phyloP scores from a whole-genome alignment of 1,140 invertebrate species.

The Scaptomyza pallida region DNA sequence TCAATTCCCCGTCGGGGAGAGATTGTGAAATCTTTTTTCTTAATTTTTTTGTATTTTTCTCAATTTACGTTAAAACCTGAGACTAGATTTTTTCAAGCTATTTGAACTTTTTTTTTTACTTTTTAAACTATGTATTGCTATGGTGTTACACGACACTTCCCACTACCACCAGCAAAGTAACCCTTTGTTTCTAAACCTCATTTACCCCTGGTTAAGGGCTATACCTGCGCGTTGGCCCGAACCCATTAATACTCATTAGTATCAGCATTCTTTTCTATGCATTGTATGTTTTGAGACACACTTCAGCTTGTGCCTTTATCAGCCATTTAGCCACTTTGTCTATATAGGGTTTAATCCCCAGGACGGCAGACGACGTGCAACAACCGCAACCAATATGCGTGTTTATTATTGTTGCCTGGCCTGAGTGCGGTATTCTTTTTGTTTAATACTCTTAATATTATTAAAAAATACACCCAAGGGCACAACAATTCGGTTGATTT shows the following conservation, averaged over 20 bases:
- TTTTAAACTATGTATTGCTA: slow-evolving; percentile 41
- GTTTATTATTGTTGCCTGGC: slow-evolving; percentile 68
- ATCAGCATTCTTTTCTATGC: slow-evolving; percentile 44
- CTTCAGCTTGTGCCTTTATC: slow-evolving; percentile 72
- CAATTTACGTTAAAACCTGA: slow-evolving; percentile 6
- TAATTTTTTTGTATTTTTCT: slow-evolving; percentile 11
- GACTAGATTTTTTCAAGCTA: no score
- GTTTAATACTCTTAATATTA: slow-evolving; percentile 79
- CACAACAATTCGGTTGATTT: slow-evolving; percentile 73
- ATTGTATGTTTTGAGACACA: slow-evolving; percentile 17
- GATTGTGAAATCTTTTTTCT: slow-evolving; percentile 3
- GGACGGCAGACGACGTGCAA: slow-evolving; percentile 27
- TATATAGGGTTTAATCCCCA: slow-evolving; percentile 58
- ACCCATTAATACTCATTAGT: slow-evolving; percentile 81
- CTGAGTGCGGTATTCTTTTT: slow-evolving; percentile 53
- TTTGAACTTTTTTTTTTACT: slow-evolving; percentile 7
- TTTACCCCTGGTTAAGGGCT: background rate
- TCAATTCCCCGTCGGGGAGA: slow-evolving; percentile 85
- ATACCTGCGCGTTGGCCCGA: slow-evolving; percentile 48
- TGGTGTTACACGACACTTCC: no score
- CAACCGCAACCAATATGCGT: slow-evolving; percentile 77
- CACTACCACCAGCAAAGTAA: no score
- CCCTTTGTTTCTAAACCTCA: slow-evolving; percentile 41
- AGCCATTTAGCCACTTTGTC: slow-evolving; percentile 79
- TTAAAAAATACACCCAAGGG: slow-evolving; percentile 80